Conservation (phyloP, 2,797 vertebrate species). For the Phoeniculus purpureus region DNA sequence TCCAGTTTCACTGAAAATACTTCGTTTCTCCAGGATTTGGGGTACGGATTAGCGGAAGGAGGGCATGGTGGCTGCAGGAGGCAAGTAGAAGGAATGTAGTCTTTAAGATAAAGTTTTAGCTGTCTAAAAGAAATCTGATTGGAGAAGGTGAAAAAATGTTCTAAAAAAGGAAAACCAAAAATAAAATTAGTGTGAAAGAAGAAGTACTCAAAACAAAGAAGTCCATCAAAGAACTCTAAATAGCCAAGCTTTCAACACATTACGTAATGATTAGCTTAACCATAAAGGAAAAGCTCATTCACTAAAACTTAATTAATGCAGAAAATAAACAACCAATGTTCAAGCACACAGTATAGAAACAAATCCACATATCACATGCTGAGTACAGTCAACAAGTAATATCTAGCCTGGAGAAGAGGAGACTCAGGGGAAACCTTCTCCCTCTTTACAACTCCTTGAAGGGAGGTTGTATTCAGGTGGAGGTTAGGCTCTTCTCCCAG, state of each 20-base stretch:
- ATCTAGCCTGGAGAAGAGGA: too few relatives aligned
- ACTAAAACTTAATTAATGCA: background rate
- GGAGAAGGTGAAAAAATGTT: background rate
- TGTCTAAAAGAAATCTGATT: background rate
- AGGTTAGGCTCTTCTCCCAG: too few relatives aligned
- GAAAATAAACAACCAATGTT: background rate
- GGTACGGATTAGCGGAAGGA: background rate
- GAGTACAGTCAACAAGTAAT: background rate
- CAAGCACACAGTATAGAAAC: background rate
- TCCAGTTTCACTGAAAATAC: background rate
- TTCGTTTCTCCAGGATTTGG: background rate
- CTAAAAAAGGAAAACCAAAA: background rate
- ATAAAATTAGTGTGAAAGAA: background rate
- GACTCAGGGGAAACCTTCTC: too few relatives aligned
- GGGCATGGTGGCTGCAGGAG: accelerated
- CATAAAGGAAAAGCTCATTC: background rate
- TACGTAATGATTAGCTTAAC: background rate
- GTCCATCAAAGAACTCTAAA: background rate
- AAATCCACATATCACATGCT: background rate
- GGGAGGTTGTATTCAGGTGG: too few relatives aligned
- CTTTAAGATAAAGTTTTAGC: background rate
- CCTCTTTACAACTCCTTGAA: too few relatives aligned
- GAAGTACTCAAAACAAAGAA: background rate
- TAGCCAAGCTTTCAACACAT: background rate
- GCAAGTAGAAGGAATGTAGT: accelerated